Conservation (phyloP, 2,113 vertebrate genomes). For the Crotalus tigris region DNA sequence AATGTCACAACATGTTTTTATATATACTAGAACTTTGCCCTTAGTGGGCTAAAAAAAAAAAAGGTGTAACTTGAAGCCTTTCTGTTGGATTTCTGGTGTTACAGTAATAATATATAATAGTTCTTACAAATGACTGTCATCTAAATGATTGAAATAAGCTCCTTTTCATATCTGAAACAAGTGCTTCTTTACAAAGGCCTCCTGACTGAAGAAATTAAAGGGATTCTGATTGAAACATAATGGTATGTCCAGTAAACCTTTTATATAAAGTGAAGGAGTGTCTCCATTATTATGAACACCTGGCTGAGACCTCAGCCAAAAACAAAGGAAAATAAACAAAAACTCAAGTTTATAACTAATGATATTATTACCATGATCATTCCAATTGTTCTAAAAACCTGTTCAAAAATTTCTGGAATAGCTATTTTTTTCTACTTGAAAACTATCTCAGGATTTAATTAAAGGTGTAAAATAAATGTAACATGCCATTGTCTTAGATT, state of each 20-base stretch:
- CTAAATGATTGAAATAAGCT: constrained; percentile 10
- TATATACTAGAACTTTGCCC: constrained; percentile 8
- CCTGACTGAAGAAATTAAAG: constrained; percentile 23
- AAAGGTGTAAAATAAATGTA: background rate
- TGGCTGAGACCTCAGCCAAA: constrained; percentile 13
- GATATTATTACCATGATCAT: background rate
- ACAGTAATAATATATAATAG: background rate
- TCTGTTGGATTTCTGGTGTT: constrained; percentile 10
- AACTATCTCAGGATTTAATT: background rate
- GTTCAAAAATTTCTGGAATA: constrained; percentile 4
- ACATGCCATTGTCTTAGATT: background rate
- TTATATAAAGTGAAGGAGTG: constrained; percentile 42
- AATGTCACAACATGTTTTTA: constrained; percentile 7
- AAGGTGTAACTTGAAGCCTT: constrained; percentile 25
- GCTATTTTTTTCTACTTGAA: background rate
- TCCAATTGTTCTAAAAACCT: constrained; percentile 15
- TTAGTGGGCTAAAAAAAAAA: background rate
- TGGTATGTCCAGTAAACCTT: background rate
- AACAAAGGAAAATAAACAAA: constrained; percentile 46
- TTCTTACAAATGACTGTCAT: constrained; percentile 22
- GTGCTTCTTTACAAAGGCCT: constrained; percentile 30
- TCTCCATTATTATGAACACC: constrained; percentile 38
- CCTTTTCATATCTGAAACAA: background rate
- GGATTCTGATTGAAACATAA: rapidly evolving
- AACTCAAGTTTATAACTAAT: background rate